Conservation (phyloP, 2,888 invertebrate genomes). For the Litoditis marina region DNA sequence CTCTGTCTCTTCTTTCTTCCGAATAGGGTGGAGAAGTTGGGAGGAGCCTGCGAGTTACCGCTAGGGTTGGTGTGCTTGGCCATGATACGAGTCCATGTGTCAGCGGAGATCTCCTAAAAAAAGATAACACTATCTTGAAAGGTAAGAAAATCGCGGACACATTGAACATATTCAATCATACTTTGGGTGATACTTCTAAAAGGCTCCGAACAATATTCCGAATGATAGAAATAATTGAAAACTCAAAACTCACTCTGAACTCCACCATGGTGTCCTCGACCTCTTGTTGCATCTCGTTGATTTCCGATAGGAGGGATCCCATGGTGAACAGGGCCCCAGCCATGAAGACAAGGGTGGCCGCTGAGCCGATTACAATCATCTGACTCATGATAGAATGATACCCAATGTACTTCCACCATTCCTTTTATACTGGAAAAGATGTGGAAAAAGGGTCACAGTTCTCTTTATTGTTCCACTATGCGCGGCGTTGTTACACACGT, state of each 20-base stretch:
- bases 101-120: slow-evolving; percentile 37
- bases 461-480: too few relatives aligned
- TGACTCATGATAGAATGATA: too few relatives aligned
- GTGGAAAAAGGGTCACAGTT: too few relatives aligned
- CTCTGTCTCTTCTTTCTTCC: slow-evolving; percentile 41
- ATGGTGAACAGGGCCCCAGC: slow-evolving; percentile 27
- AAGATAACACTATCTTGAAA: too few relatives aligned
- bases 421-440: too few relatives aligned
- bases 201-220: too few relatives aligned
- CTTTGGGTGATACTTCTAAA: too few relatives aligned
- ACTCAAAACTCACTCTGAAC: slow-evolving; percentile 35
- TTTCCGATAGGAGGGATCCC: slow-evolving; percentile 26
- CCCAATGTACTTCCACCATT: too few relatives aligned
- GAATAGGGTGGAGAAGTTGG: slow-evolving; percentile 44
- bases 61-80: slow-evolving; percentile 40
- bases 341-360: slow-evolving; percentile 27
- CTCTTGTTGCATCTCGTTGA: slow-evolving; percentile 32
- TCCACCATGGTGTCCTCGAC: slow-evolving; percentile 38
- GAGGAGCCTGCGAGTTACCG: slow-evolving; percentile 30
- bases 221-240: too few relatives aligned
- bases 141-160: too few relatives aligned
- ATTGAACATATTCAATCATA: too few relatives aligned
- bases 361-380: slow-evolving; percentile 32
- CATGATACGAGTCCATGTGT: slow-evolving; percentile 44
- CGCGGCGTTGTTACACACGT: too few relatives aligned